A percentile compares a stretch with the other conserved stretches of the same genome.
Conservation (phyloP, 53 echinoderm and acorn worm species). For the Astropecten irregularis region DNA sequence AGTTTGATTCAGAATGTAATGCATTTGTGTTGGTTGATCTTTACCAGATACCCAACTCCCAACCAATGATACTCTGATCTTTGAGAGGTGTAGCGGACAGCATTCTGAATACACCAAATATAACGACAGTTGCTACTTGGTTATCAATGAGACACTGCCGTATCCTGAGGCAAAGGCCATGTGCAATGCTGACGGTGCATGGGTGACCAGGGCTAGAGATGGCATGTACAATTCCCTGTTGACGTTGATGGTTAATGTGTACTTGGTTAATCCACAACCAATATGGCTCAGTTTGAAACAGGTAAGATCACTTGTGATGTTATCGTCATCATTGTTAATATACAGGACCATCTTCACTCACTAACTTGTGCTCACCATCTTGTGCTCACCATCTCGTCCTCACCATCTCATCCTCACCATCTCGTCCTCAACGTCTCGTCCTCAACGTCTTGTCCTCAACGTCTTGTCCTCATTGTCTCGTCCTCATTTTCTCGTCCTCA, state of each 20-base stretch:
- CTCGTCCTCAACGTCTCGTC: too few relatives aligned
- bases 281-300: background rate
- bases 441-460: too few relatives aligned
- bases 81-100: conserved; percentile 34
- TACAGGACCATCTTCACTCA: too few relatives aligned
- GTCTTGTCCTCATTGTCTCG: too few relatives aligned
- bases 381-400: too few relatives aligned
- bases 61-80: conserved; percentile 6
- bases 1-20: too few relatives aligned
- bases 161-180: conserved; percentile 51
- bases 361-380: too few relatives aligned
- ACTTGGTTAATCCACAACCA: background rate
- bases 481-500: too few relatives aligned
- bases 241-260: background rate
- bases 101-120: conserved; percentile 63
- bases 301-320: background rate
- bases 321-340: too few relatives aligned
- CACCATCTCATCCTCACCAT: too few relatives aligned
- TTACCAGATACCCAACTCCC: background rate
- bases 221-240: conserved; percentile 22
- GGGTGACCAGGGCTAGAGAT: background rate
- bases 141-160: conserved; percentile 20
- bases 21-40: too few relatives aligned
- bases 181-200: conserved; percentile 30
- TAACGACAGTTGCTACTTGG: conserved; percentile 66